Evolutionary conservation across 2,797 vertebrate species (phyloP), one percentile per base, ranked within the genome.

Genomic region (Sebastes iracundus): DNA sequence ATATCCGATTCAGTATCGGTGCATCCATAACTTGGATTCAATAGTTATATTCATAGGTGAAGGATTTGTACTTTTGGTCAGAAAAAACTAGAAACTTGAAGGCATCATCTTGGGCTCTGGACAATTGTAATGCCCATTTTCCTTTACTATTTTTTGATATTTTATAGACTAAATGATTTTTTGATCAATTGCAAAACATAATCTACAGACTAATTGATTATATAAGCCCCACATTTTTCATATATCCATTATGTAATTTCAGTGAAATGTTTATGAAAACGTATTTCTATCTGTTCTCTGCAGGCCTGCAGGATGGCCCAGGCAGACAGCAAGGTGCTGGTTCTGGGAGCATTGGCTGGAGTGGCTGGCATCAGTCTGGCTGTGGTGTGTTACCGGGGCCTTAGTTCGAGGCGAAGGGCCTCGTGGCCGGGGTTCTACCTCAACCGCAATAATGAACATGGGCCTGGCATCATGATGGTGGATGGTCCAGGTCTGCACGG

Each of bases 361-460:
- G 96, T 97, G 75, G 97, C 98, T 6, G 98, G 98, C 22, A 80
- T 99, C 83, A 94, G 97, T 86, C 82, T 98, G 86, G 95, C 96
- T 4, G 87, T 96, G 33, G 70, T 96, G 49, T 98, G 94, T 92
- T 98, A 96, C 83, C 95, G 83, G 81, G 86, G 86, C 65, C 88
- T 91, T 3, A 91, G 22, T 72, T 84, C 84, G 0, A 79, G 56
- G 23, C 84, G 82, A 56, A 90, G 91, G 77, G 27, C 32, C 42
- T 83, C 18, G 0, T 63, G 85, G 2, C 90, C 90, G 0, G 81
- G 60, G 0, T 30, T 25, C 13, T 86, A 82, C 82, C 65, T 83
- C 53, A 85, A 71, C 81, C 80, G 72, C 32, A 68, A 59, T 2
- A 63, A 85, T 12, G 87, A 82, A 14, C 86, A 80, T 2, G 59